phyloP scores from a whole-genome alignment of 2,888 invertebrate genomes.

The Euzetes globulus region DNA sequence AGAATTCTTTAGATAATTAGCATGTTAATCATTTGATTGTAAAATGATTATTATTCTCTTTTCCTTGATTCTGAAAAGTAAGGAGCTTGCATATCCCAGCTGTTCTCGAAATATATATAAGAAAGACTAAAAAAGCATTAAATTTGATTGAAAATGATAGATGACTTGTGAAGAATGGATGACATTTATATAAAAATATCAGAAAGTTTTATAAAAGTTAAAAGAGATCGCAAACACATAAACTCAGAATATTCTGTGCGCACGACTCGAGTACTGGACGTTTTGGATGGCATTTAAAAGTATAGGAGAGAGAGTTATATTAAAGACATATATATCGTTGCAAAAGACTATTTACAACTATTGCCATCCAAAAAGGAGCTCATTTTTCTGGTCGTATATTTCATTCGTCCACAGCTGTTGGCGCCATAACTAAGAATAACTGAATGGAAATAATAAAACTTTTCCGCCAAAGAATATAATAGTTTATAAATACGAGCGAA shows the following conservation, averaged over 20 bases:
- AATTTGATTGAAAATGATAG: conserved; percentile 21
- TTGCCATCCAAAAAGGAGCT: too few species aligned
- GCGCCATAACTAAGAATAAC: conserved; percentile 14
- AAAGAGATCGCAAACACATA: background rate
- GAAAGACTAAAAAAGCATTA: conserved; percentile 6
- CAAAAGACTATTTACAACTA: too few species aligned
- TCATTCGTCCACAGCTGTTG: conserved; percentile 7
- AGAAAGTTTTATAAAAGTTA: conserved; percentile 1
- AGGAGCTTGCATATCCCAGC: background rate
- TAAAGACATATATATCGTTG: too few species aligned
- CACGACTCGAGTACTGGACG: background rate
- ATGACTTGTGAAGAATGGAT: conserved; percentile 10
- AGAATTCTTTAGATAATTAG: too few species aligned
- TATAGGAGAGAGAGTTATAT: too few species aligned
- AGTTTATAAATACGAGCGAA: background rate
- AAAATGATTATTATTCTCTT: too few species aligned
- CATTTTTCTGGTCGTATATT: background rate
- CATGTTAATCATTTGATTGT: too few species aligned
- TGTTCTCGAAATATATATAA: background rate
- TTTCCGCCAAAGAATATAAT: background rate
- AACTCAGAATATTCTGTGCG: background rate
- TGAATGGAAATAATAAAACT: background rate
- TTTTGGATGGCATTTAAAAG: too few species aligned
- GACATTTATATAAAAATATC: conserved; percentile 11
- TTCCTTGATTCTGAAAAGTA: background rate